These are phyloP conservation scores for Agrotis ipsilon DNA, from an alignment of 2,888 invertebrate species.

Conservation along the genomic window DNA sequence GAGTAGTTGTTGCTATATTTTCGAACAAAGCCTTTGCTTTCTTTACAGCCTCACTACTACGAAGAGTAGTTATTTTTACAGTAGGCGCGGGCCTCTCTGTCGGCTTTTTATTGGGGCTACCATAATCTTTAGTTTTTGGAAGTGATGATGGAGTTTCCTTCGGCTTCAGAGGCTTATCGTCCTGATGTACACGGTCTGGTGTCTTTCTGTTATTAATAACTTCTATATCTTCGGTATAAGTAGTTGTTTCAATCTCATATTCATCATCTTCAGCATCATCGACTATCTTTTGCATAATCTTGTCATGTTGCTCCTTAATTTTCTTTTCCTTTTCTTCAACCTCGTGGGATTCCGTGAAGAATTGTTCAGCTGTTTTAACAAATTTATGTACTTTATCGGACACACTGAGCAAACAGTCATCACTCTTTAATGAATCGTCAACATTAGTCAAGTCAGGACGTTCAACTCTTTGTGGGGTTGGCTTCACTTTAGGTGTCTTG, in stretches of 20 bases:
- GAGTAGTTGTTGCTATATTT: conserved; percentile 89
- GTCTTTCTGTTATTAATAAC: conserved; percentile 45
- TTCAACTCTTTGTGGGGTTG: conserved; percentile 79
- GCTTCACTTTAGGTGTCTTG: conserved; percentile 83
- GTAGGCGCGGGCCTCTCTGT: conserved; percentile 74
- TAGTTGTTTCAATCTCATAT: conserved; percentile 62
- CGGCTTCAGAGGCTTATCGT: conserved; percentile 68
- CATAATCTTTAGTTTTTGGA: conserved; percentile 73
- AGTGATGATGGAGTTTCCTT: conserved; percentile 77
- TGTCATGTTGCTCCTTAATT: conserved; percentile 86
- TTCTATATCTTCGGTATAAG: conserved; percentile 53
- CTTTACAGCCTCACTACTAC: conserved; percentile 92
- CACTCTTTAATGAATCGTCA: conserved; percentile 90
- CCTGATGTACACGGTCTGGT: conserved; percentile 54
- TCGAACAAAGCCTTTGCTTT: conserved; percentile 94
- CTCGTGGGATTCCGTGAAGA: conserved; percentile 81
- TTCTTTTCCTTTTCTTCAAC: conserved; percentile 82
- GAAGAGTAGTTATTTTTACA: conserved; percentile 85
- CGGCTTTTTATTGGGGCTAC: conserved; percentile 71
- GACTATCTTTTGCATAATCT: conserved; percentile 82
- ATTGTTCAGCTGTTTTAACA: conserved; percentile 91
- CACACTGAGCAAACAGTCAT: conserved; percentile 92
- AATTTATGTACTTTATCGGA: conserved; percentile 93
- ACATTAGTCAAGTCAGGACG: conserved; percentile 90
- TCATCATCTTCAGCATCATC: conserved; percentile 75